Base-by-base conservation (phyloP, 2,888 invertebrate species). In the Globia sparganii region DNA sequence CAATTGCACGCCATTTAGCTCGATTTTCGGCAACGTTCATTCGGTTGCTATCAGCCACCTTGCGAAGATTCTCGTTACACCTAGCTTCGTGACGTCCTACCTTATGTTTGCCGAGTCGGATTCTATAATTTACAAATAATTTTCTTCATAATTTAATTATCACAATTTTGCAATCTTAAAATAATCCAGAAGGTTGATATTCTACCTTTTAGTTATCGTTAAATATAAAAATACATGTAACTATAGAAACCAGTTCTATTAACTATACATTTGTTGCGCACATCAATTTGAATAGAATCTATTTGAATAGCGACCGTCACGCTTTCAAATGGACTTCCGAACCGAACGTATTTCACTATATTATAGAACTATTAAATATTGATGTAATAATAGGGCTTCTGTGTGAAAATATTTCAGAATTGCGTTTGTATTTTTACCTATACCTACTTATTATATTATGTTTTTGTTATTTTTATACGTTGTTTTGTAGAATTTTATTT, bases 211-310 rank as follows among this genome's bases (percentile, higher is more conserved):
- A 31, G 13, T 11, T 43, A 28, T 25, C 21, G 0, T 28, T 6
- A 15, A 31, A 67, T 31, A 56, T n/a, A 69, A 21, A 56, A 2
- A 34, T n/a, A 58, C 13, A 43, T 4, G 13, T 34, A 6, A 18
- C 9, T 67, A 34, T 18, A 28, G 6, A 28, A 59, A 43, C n/a
- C 18, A 61, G 56, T n/a, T 58, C 6, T 59, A 46, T 49, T 8
- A 34, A 9, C 1, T 15, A 59, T 15, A 64, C 66, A 53, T 56
- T 71, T 40, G 64, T 65, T 58, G 58, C n/a, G 11, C 58, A 25
- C 18, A 40, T 49, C 25, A 43, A 79, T 72, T 79, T 78, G 72
- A 78, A 79, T 79, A 28, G 58, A 65, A 43, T 53, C 49, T 11
- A 59, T 72, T 9, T 78, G 72, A 79, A 79, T 65, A 15, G 72